Evolutionary conservation across 2,888 invertebrate species (phyloP).

Genomic region (Tiliacea aurago): DNA sequence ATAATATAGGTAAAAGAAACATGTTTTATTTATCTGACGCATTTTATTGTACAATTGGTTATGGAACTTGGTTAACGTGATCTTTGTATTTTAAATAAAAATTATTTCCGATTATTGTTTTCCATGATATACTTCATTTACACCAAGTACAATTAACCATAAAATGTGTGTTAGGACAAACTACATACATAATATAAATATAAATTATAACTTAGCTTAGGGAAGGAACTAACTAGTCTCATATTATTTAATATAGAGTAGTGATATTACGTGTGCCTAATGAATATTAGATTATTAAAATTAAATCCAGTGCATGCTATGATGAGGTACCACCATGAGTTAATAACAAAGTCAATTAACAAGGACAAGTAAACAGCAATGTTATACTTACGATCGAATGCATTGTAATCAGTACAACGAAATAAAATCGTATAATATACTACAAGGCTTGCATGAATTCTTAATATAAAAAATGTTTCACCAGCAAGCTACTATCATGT

Average conservation of each 20-base stretch:
- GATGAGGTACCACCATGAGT: constrained; percentile 52
- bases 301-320: constrained; percentile 67
- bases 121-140: constrained; percentile 84
- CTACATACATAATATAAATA: constrained; percentile 76
- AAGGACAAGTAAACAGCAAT: constrained; percentile 33
- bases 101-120: constrained; percentile 78
- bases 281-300: constrained; percentile 75
- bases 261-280: constrained; percentile 89
- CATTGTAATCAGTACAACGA: constrained; percentile 68
- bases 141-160: constrained; percentile 88
- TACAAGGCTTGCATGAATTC: constrained; percentile 49
- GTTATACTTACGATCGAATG: constrained; percentile 49
- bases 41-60: constrained; percentile 58
- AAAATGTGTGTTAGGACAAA: constrained; percentile 73
- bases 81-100: constrained; percentile 57
- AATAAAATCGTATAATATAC: constrained; percentile 54
- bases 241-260: constrained; percentile 87
- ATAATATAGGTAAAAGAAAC: constrained; percentile 48
- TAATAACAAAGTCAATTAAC: constrained; percentile 62
- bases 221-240: constrained; percentile 90
- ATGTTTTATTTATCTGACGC: constrained; percentile 61
- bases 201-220: constrained; percentile 86
- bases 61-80: constrained; percentile 49
- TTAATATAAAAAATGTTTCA: constrained; percentile 39
- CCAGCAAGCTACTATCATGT: constrained; percentile 37